Evolutionary conservation across 2,113 vertebrate species (phyloP), one percentile per base, ranked within the genome.

Genomic region (Ivindomyrus marchei): DNA sequence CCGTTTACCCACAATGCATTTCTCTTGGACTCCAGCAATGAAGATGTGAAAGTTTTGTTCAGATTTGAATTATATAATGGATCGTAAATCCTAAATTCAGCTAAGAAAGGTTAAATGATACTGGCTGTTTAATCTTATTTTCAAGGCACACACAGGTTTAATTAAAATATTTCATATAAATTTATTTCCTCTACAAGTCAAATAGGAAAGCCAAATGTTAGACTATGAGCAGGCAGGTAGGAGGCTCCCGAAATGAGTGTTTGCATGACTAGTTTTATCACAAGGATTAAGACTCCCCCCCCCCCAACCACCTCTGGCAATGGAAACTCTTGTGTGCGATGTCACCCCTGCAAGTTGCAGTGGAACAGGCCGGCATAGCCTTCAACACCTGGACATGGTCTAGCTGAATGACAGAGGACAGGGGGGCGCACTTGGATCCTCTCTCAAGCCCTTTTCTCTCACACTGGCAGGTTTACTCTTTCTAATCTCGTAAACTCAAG

Each of bases 401-500:
- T 80, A 42, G 31, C 36, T 42, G 74, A 80, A 80, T 7, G 36
- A 39, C 17, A 19, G 74, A 39, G 74, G 6, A 42, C 4, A 36
- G 13, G 36, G 31, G 74, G 15, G 36, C 1, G 2, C 74, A 46
- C 46, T 85, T 9, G 39, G 45, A 47, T 85, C 39, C 49, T 46
- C 74, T 27, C 88, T 45, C 86, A 36, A 24, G 46, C 49, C 15
- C 74, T 42, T 19, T 47, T 80, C 45, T 42, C 62, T 87, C 90
- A 93, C 89, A 94, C 92, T 90, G 90, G 92, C 91, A 95, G 95
- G 91, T 95, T 96, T 96, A 93, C 94, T 94, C 93, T 91, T 89
- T 91, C 90, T 95, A 95, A 96, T 96, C 95, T 96, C 92, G 95
- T 96, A 96, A 95, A 95, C 93, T 92, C 92, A 88, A 93, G 27